These are phyloP conservation scores for Scalopus aquaticus DNA, from an alignment of 2,113 vertebrate species.

Conservation along the genomic window DNA sequence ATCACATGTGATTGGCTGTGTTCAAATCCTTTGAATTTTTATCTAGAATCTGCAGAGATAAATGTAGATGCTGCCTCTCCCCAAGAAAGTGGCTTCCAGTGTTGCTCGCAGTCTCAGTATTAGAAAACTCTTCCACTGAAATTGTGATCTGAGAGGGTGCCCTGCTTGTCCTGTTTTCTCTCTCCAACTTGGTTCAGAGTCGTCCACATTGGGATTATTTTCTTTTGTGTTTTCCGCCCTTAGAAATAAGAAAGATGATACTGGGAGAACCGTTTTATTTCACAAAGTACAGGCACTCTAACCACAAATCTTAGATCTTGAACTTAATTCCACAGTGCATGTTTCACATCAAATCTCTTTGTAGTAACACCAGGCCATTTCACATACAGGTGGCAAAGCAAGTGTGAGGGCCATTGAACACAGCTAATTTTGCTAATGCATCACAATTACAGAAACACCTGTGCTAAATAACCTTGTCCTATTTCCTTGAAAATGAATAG, in stretches of 20 bases:
- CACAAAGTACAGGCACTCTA: neutral
- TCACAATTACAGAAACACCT: constrained; percentile 73
- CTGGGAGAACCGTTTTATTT: neutral
- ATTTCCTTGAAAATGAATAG: constrained; percentile 50
- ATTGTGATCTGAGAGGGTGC: neutral
- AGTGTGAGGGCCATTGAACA: constrained; percentile 43
- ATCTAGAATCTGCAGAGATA: neutral
- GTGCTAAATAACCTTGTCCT: constrained; percentile 70
- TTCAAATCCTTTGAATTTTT: no score
- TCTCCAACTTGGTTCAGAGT: neutral
- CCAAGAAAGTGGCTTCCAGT: neutral
- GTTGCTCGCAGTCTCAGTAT: neutral
- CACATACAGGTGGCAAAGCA: constrained; percentile 24
- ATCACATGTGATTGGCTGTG: no score
- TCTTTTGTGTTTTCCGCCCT: neutral
- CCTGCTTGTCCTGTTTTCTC: neutral
- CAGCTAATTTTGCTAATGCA: constrained; percentile 65
- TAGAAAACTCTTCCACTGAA: neutral
- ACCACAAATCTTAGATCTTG: neutral
- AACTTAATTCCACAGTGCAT: neutral
- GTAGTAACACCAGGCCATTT: neutral
- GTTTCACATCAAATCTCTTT: neutral
- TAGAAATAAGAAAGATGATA: neutral
- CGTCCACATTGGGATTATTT: neutral
- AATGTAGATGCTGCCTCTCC: neutral